phyloP scores from a whole-genome alignment of 2,888 invertebrate genomes.

The Drosophila pseudotakahashii region DNA sequence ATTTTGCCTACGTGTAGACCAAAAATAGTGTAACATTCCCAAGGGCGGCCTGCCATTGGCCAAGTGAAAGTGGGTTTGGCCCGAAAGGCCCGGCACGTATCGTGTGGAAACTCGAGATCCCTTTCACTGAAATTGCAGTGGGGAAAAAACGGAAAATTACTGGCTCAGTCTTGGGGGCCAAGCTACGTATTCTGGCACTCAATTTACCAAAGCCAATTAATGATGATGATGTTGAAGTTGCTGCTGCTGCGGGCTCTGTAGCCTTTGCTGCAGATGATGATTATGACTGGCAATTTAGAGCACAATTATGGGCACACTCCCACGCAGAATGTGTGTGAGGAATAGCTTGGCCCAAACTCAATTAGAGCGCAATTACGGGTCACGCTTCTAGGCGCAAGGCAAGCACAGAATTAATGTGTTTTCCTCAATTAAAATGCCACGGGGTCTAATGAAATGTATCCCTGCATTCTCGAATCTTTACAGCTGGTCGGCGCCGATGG shows the following conservation, averaged over 20 bases:
- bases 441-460: constrained; percentile 49
- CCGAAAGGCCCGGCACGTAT: constrained; percentile 30
- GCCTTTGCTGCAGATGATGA: constrained; percentile 34
- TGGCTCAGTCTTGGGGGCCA: constrained; percentile 16
- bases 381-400: constrained; percentile 49
- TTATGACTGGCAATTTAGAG: constrained; percentile 72
- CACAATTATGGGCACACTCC: constrained; percentile 60
- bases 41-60: constrained; percentile 21
- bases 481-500: constrained; percentile 94
- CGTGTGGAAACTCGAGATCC: constrained; percentile 56
- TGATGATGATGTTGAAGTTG: constrained; percentile 45
- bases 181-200: constrained; percentile 47
- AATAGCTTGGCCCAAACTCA: constrained; percentile 52
- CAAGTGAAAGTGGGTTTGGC: constrained; percentile 37
- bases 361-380: constrained; percentile 72
- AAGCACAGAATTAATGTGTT: constrained; percentile 62
- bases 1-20: constrained; percentile 11
- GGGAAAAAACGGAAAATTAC: constrained; percentile 61
- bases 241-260: constrained; percentile 17
- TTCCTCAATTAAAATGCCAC: constrained; percentile 65
- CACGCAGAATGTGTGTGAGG: constrained; percentile 17
- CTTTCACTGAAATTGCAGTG: constrained; percentile 52
- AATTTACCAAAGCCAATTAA: constrained; percentile 61
- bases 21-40: constrained; percentile 20
- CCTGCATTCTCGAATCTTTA: constrained; percentile 65